A percentile compares a stretch with the other conserved stretches of the same genome.
Evolutionary conservation across 2,888 invertebrate genomes (phyloP).

Genomic region (Macrostomum cliftonense): DNA sequence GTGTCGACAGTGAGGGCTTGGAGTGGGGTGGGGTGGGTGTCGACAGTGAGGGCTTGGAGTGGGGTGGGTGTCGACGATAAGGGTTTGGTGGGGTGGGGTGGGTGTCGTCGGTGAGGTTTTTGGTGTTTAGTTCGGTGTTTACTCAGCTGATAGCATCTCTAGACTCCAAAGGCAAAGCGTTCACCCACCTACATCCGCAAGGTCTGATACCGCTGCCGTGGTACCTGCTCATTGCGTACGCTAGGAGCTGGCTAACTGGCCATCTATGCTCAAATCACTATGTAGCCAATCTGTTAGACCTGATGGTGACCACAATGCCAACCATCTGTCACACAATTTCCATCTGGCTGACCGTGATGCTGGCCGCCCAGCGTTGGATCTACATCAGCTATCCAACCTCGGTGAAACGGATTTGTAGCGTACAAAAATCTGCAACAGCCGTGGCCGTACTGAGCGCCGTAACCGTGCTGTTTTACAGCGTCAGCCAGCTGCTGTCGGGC

Average conservation of each 20-base stretch:
- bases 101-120: too few relatives aligned
- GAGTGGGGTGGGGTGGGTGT: too few relatives aligned
- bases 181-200: background rate
- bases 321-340: slow-evolving; percentile 3
- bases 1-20: too few relatives aligned
- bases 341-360: slow-evolving; percentile 1
- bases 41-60: too few relatives aligned
- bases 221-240: slow-evolving; percentile 19
- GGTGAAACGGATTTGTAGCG: slow-evolving; percentile 1
- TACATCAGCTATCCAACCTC: slow-evolving; percentile 2
- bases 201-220: background rate
- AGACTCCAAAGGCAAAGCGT: too few relatives aligned
- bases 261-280: slow-evolving; percentile 1
- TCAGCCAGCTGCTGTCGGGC: background rate
- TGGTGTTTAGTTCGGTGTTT: too few relatives aligned
- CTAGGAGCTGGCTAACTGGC: background rate
- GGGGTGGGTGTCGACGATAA: too few relatives aligned
- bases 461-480: background rate
- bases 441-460: background rate
- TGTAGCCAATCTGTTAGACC: background rate
- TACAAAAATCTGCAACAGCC: background rate
- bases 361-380: slow-evolving; percentile 4
- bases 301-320: background rate
- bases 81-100: too few relatives aligned
- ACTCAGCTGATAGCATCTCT: too few relatives aligned